A percentile compares a stretch with the other conserved stretches of the same genome.
These are phyloP conservation scores for Drosophila nasuta DNA, from an alignment of 1,140 invertebrate genomes.

Conservation along the genomic window DNA sequence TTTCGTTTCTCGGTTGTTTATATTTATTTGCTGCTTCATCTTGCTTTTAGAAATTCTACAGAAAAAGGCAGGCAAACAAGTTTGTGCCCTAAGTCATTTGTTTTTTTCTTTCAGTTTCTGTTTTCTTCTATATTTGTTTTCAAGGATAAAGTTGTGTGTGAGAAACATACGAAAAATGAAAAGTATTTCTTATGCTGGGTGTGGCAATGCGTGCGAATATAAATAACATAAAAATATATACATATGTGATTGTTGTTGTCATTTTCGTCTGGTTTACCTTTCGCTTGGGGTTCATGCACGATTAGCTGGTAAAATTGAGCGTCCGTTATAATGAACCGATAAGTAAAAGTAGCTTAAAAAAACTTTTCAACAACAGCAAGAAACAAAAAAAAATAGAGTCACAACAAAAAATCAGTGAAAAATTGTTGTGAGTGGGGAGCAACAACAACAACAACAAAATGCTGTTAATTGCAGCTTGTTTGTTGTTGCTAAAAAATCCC, in stretches of 20 bases:
- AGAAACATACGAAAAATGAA: constrained; percentile 58
- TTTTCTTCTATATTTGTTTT: constrained; percentile 36
- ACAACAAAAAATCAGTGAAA: constrained; percentile 42
- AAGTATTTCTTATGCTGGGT: constrained; percentile 43
- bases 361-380: constrained; percentile 65
- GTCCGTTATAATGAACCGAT: constrained; percentile 78
- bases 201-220: constrained; percentile 25
- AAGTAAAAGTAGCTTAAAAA: constrained; percentile 79
- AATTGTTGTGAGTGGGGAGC: constrained; percentile 28
- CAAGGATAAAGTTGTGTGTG: constrained; percentile 64
- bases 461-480: constrained; percentile 72
- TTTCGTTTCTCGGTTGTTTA: constrained; percentile 27
- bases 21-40: constrained; percentile 30
- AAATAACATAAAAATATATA: not conserved
- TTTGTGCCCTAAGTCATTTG: constrained; percentile 62
- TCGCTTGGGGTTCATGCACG: constrained; percentile 76
- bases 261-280: constrained; percentile 51
- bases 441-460: constrained; percentile 43
- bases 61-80: constrained; percentile 60
- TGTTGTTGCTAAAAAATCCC: constrained; percentile 43
- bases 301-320: constrained; percentile 68
- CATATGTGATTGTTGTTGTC: constrained; percentile 28
- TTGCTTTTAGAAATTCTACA: constrained; percentile 59
- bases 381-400: not conserved
- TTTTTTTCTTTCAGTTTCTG: constrained; percentile 18